Conservation (phyloP, 2,888 invertebrate species). For the Mylabris sibirica region DNA sequence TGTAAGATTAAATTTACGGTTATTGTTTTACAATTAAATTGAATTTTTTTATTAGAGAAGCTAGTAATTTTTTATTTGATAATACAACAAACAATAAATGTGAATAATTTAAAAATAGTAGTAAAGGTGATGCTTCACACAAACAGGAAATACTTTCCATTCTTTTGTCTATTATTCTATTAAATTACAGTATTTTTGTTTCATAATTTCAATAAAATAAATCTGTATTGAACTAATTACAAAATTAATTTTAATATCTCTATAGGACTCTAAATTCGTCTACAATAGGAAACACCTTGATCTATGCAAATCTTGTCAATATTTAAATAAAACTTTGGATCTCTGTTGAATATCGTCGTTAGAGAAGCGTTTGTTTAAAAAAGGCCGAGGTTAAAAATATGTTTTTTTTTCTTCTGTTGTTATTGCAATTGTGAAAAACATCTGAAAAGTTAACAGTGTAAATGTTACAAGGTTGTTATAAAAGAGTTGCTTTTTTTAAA, state of each 20-base stretch:
- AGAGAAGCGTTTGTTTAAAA: background rate
- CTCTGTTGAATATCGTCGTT: background rate
- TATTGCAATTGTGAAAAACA: constrained; percentile 2
- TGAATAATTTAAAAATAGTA: background rate
- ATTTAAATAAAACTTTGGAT: constrained; percentile 3
- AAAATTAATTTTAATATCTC: background rate
- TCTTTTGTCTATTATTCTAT: background rate
- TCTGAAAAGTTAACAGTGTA: background rate
- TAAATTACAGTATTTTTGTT: background rate
- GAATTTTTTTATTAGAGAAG: background rate
- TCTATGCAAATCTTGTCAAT: background rate
- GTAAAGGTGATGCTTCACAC: background rate
- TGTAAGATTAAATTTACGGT: background rate
- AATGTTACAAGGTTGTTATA: background rate
- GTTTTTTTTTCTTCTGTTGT: background rate
- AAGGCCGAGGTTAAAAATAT: background rate
- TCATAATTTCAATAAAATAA: background rate
- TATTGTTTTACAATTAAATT: background rate
- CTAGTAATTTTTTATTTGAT: background rate
- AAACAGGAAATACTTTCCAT: constrained; percentile 9
- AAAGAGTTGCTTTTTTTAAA: background rate
- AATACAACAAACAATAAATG: background rate
- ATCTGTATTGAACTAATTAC: background rate
- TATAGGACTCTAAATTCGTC: background rate
- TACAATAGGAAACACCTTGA: background rate